Evolutionary conservation across 2,797 vertebrate genomes (phyloP).

Genomic region (Galaxias olidus): DNA sequence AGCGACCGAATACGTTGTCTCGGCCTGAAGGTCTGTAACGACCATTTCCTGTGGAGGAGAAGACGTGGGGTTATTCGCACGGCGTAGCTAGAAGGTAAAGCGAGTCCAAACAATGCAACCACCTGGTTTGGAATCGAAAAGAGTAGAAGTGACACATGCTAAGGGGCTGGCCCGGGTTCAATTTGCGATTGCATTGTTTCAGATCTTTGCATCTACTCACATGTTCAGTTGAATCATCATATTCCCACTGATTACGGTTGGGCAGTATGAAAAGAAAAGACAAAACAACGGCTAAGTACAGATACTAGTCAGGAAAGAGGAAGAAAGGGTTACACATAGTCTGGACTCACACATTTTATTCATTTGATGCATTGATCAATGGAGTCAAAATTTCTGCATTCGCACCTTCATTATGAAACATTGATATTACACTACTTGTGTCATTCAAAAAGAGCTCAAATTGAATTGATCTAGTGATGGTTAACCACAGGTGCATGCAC

Average conservation of each 20-base stretch:
- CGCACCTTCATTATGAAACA: too few species aligned
- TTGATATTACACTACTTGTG: too few species aligned
- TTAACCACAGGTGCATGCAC: too few species aligned
- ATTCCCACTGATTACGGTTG: slow-evolving; percentile 94
- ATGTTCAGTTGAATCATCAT: slow-evolving; percentile 98
- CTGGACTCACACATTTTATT: too few species aligned
- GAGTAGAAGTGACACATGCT: slow-evolving; percentile 30
- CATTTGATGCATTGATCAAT: not conserved
- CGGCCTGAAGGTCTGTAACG: slow-evolving; percentile 92
- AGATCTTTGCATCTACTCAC: slow-evolving; percentile 82
- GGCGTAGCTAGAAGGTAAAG: slow-evolving; percentile 7
- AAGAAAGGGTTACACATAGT: slow-evolving; percentile 25
- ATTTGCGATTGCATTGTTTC: slow-evolving; percentile 11
- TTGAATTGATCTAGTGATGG: too few species aligned
- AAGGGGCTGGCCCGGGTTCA: too few species aligned
- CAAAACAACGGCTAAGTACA: slow-evolving; percentile 41
- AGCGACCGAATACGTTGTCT: slow-evolving; percentile 94
- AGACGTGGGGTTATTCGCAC: not conserved
- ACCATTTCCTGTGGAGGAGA: slow-evolving; percentile 87
- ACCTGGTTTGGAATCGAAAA: not conserved
- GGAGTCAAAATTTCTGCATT: too few species aligned
- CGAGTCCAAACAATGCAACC: not conserved
- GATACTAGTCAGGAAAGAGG: slow-evolving; percentile 40
- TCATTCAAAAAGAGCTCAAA: too few species aligned
- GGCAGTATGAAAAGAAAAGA: slow-evolving; percentile 53